Base-by-base conservation (phyloP, 2,113 vertebrate genomes). In the Bagarius yarrelli region DNA sequence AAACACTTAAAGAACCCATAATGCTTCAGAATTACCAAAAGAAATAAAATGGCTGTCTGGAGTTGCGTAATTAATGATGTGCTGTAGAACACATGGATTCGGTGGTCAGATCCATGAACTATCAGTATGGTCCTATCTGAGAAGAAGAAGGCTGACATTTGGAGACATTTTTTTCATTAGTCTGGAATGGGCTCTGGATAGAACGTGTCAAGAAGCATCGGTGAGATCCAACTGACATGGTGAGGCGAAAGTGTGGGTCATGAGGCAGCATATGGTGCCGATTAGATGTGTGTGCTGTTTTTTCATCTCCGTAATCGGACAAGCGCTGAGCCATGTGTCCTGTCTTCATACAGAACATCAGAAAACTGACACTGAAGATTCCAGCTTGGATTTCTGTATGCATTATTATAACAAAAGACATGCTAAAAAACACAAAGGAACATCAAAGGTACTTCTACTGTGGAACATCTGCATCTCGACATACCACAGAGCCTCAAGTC, bases 131-230 rank as follows among this genome's bases (percentile, higher is more conserved):
- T 0, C 8, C 69, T 71, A 25, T 71, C 47, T 52, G 1, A 71
- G 47, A 4, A 71, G 44, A 71, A 1, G 8, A 30, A 50, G 14
- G n/a, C 25, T 50, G 44, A n/a, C 44, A 50, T 70, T 50, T 15
- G 9, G 67, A 70, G 36, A 50, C 67, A 70, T 50, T 70, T 70
- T 47, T 27, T n/a, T 70, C n/a, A 70, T 70, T 50, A 70, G 15
- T 70, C 44, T 5, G 12, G 44, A 15, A 47, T 27, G 44, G 67
- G 6, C 8, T 71, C 25, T 52, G 8, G 15, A 71, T 30, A 71
- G 25, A 30, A 52, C 5, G 8, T 52, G 69, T 71, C n/a, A 71
- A 44, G 5, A 71, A 52, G 69, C 25, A 12, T 52, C 34, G 1
- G 16, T 21, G 18, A 72, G 47, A 53, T 25, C 18, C 47, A 53